phyloP scores from a whole-genome alignment of 2,888 invertebrate species.

The Lochmaea crataegi region DNA sequence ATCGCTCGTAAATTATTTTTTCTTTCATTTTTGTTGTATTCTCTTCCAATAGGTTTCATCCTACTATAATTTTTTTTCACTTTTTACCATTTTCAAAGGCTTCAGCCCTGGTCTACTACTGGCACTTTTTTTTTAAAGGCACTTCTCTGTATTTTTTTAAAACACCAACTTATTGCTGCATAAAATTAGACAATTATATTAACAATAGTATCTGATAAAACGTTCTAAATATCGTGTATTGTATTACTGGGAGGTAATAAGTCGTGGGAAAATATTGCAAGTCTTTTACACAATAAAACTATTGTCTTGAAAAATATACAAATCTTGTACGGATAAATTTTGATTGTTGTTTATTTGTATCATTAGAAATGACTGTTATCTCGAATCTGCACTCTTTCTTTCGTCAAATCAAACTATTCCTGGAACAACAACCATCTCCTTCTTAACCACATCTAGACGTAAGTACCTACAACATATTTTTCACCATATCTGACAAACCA shows the following conservation, averaged over 20 bases:
- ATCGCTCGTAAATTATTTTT: too few species aligned
- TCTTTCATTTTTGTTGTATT: too few species aligned
- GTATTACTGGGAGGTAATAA: background rate
- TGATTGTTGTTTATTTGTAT: background rate
- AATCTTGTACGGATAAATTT: background rate
- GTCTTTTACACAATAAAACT: background rate
- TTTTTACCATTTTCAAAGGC: too few species aligned
- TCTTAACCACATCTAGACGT: too few species aligned
- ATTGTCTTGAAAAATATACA: background rate
- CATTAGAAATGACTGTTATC: background rate
- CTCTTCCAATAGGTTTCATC: too few species aligned
- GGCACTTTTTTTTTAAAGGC: background rate
- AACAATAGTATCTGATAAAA: constrained; percentile 2
- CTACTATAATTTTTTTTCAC: too few species aligned
- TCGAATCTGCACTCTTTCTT: too few species aligned
- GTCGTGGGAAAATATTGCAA: background rate
- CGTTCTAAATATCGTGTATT: background rate
- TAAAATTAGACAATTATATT: background rate
- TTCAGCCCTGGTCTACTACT: too few species aligned
- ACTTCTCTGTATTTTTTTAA: background rate
- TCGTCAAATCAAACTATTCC: too few species aligned
- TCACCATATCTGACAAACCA: constrained; percentile 3
- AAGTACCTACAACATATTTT: background rate
- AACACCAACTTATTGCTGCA: background rate
- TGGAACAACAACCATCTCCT: too few species aligned